Evolutionary conservation across 2,797 vertebrate species (phyloP).

Genomic region (Lithobates sylvaticus): DNA sequence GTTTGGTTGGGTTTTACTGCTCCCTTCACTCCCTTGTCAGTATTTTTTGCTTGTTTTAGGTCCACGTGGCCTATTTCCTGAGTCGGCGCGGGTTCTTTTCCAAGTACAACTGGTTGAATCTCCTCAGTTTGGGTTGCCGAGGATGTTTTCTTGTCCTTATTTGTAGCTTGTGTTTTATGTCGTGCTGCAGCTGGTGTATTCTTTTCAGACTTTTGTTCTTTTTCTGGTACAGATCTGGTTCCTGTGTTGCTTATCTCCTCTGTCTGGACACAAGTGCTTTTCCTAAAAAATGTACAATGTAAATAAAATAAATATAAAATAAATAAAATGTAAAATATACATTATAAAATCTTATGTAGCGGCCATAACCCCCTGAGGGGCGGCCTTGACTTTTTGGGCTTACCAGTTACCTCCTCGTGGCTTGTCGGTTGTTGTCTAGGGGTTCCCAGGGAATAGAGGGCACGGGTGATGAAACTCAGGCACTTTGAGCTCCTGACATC

Average conservation of each 20-base stretch:
- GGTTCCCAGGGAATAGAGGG: too few species aligned
- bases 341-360: too few species aligned
- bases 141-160: conserved; percentile 41
- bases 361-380: too few species aligned
- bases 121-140: conserved; percentile 30
- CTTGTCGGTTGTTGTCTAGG: too few species aligned
- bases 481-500: too few species aligned
- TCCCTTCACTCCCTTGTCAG: conserved; percentile 17
- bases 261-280: conserved; percentile 65
- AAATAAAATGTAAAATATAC: too few species aligned
- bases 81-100: conserved; percentile 54
- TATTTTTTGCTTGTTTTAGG: conserved; percentile 55
- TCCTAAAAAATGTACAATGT: conserved; percentile 64
- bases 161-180: conserved; percentile 59
- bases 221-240: conserved; percentile 49
- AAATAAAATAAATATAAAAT: not conserved
- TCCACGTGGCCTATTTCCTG: conserved; percentile 26
- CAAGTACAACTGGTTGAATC: conserved; percentile 40
- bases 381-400: too few species aligned
- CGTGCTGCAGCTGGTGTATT: conserved; percentile 47
- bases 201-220: conserved; percentile 51
- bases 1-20: not conserved
- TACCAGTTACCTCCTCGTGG: too few species aligned
- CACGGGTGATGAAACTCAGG: too few species aligned
- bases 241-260: conserved; percentile 46